phyloP scores from a whole-genome alignment of 2,888 invertebrate species.

The Hipparchia sbordonii region DNA sequence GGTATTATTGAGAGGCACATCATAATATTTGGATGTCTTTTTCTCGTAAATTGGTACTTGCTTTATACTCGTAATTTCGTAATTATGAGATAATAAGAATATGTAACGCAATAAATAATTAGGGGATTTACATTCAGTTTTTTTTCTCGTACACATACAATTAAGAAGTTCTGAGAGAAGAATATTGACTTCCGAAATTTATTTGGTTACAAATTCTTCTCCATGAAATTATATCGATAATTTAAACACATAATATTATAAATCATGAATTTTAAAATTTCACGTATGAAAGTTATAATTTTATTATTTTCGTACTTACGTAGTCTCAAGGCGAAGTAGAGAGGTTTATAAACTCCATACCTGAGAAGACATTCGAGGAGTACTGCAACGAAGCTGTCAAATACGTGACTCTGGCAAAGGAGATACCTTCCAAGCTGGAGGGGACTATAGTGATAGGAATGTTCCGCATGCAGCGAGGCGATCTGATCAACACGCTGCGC shows the following conservation, averaged over 20 bases:
- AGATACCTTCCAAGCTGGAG: conserved; percentile 83
- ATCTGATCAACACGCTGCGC: conserved; percentile 88
- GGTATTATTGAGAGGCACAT: neutral
- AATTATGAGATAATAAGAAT: too few species aligned
- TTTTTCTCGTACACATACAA: neutral
- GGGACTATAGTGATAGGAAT: conserved; percentile 90
- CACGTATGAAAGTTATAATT: neutral
- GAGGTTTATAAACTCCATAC: conserved; percentile 85
- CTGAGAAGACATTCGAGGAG: conserved; percentile 84
- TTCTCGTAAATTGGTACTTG: neutral
- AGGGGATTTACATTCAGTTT: too few species aligned
- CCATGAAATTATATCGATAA: too few species aligned
- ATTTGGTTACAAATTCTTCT: too few species aligned
- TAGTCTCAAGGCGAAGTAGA: conserved; percentile 85
- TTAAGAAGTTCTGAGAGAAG: neutral
- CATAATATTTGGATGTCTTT: neutral
- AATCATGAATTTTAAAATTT: too few species aligned
- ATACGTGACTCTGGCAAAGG: conserved; percentile 84
- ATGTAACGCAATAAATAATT: too few species aligned
- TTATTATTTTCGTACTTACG: conserved; percentile 16
- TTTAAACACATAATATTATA: too few species aligned
- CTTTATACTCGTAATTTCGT: neutral
- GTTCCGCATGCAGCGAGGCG: conserved; percentile 92
- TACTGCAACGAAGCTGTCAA: conserved; percentile 84
- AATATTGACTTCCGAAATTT: too few species aligned